Evolutionary conservation across 1,140 invertebrate species (phyloP), one percentile per base, ranked within the genome.

Genomic region (Macrobrachium rosenbergii): DNA sequence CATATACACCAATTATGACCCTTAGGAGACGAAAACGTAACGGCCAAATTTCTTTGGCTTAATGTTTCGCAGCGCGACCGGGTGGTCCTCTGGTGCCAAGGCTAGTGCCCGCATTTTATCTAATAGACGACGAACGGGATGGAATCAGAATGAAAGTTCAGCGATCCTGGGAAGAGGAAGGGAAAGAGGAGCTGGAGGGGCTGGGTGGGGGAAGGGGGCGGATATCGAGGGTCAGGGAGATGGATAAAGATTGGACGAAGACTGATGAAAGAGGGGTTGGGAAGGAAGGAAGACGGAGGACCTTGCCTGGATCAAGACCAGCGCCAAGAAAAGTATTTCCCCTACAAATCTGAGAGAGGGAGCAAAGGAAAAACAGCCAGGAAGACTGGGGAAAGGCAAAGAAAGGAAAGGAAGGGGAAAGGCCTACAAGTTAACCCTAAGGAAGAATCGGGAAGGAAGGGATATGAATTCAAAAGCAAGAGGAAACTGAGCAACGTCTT

Each of bases 81-180:
- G 28, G 28, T 37, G 28, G 28, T 37, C 19, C 6, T 37, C 37
- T 19, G 43, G 28, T 10, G 6, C 16, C 23, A 19, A 37, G 37
- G 16, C n/a, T 43, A 45, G 37, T 5, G 37, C 19, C 12, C 43
- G 73, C 58, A 45, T 75, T 75, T 75, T 75, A 75, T 75, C 73
- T 45, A 75, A 75, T 45, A 75, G 28, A 37, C 28, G 73, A 75
- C 72, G 23, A 75, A 75, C 37, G 37, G 11, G 14, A 45, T 17
- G 72, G 19, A 45, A 75, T 73, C 69, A 73, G 21, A 28, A 73
- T 28, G 69, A 73, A 73, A 73, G 69, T 37, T 73, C 21, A 73
- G 28, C 17, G 5, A 64, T 37, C 28, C 28, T 37, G 28, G 28
- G 28, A 37, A 3, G 28, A 10, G 64, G 28, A 28, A 10, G 10